These are phyloP conservation scores for Zosterops pallidus DNA, from an alignment of 2,113 vertebrate species.

Conservation along the genomic window DNA sequence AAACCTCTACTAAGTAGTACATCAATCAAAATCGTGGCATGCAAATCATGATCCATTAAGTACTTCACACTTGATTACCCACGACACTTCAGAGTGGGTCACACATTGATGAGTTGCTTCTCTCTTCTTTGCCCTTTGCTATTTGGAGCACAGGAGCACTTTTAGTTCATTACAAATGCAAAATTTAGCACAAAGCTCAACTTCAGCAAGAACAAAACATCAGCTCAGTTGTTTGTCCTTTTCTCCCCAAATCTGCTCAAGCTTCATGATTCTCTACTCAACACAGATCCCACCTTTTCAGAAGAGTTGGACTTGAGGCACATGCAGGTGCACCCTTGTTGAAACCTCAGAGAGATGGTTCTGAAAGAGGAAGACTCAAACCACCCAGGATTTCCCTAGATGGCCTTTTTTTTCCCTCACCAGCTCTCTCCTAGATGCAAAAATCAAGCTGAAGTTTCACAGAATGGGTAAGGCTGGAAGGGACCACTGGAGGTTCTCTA, in stretches of 20 bases:
- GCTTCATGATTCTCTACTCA: neutral
- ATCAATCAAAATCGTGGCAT: conserved; percentile 51
- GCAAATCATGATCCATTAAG: conserved; percentile 65
- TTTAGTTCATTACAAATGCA: conserved; percentile 31
- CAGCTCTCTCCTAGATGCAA: neutral
- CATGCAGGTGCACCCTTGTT: neutral
- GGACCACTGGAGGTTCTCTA: neutral
- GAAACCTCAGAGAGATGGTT: neutral
- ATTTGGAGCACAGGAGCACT: conserved; percentile 25
- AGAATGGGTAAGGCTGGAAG: neutral
- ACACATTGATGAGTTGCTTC: conserved; percentile 34
- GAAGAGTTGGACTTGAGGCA: neutral
- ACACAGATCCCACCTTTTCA: neutral
- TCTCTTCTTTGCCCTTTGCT: conserved; percentile 64
- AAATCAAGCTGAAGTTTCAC: neutral
- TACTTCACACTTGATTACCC: conserved; percentile 60
- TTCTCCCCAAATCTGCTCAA: neutral
- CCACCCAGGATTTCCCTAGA: neutral
- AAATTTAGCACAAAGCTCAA: conserved; percentile 6
- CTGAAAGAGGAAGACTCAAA: neutral
- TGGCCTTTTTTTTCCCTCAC: rapidly evolving
- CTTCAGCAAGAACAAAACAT: neutral
- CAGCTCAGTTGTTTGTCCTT: neutral
- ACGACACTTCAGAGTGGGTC: conserved; percentile 58
- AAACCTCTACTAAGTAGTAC: conserved; percentile 30